phyloP scores from a whole-genome alignment of 2,113 vertebrate species.

The Perccottus glenii region DNA sequence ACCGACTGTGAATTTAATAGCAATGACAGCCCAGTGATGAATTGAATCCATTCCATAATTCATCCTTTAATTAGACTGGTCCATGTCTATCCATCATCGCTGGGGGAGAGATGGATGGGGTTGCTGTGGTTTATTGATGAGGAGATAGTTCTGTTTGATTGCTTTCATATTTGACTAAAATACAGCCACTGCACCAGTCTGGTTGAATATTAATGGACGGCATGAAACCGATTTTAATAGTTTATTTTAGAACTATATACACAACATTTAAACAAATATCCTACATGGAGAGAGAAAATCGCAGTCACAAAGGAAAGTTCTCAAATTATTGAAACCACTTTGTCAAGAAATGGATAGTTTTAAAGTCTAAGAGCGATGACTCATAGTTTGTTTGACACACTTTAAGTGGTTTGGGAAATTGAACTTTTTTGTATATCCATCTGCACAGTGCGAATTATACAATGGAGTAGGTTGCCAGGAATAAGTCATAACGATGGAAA shows the following conservation, averaged over 20 bases:
- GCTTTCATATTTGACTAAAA: conserved; percentile 71
- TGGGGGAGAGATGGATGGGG: conserved; percentile 64
- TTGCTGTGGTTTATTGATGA: conserved; percentile 72
- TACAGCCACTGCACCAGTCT: conserved; percentile 40
- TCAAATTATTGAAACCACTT: too few species aligned
- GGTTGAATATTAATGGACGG: conserved; percentile 42
- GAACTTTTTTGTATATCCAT: too few species aligned
- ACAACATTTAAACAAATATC: too few species aligned
- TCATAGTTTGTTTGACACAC: too few species aligned
- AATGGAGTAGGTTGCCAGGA: too few species aligned
- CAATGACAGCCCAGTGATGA: conserved; percentile 66
- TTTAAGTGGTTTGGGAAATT: too few species aligned
- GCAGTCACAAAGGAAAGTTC: too few species aligned
- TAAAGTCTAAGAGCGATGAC: too few species aligned
- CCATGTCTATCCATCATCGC: conserved; percentile 67
- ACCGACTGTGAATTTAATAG: conserved; percentile 59
- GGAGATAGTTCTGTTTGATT: conserved; percentile 74
- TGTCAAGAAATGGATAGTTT: too few species aligned
- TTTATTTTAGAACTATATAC: background rate
- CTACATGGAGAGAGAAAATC: too few species aligned
- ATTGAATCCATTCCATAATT: conserved; percentile 75
- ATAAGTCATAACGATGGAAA: too few species aligned
- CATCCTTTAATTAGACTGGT: conserved; percentile 73
- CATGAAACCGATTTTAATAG: conserved; percentile 31
- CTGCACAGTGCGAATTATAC: too few species aligned